phyloP scores from a whole-genome alignment of 2,113 vertebrate species.

The Larimichthys polyactis region DNA sequence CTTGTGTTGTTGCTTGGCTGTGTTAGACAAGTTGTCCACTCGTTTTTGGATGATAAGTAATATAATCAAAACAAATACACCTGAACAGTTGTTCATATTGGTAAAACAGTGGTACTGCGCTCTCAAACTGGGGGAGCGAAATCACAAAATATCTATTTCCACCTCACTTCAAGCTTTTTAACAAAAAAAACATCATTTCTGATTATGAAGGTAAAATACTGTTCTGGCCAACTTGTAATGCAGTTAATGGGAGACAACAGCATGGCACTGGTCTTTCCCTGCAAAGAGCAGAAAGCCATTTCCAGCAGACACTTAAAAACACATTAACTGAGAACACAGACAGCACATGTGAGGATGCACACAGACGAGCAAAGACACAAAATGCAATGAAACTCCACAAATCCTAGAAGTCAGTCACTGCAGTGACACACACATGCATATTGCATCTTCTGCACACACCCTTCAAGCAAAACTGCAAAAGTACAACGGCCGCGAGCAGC shows the following conservation, averaged over 20 bases:
- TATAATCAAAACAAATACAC: no score
- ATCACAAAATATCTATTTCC: no score
- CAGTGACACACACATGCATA: not conserved
- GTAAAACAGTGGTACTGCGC: no score
- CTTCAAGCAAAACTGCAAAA: constrained; percentile 9
- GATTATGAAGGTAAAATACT: not conserved
- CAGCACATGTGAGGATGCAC: not conserved
- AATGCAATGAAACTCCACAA: not conserved
- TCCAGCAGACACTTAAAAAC: constrained; percentile 17
- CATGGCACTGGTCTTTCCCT: not conserved
- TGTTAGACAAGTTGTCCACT: no score
- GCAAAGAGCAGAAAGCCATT: constrained; percentile 14
- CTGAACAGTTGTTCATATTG: no score
- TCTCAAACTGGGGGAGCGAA: no score
- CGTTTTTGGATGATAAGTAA: no score
- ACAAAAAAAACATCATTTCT: not conserved
- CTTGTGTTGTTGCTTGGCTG: no score
- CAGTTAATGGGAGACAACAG: not conserved
- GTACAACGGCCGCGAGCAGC: constrained; percentile 9
- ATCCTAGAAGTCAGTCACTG: constrained; percentile 8
- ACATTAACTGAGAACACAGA: constrained; percentile 29
- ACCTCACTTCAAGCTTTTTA: not conserved
- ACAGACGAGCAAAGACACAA: not conserved
- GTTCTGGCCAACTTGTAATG: not conserved
- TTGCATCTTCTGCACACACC: constrained; percentile 6